Base-by-base conservation (phyloP, 2,797 vertebrate genomes). In the Fistularia tabacaria region DNA sequence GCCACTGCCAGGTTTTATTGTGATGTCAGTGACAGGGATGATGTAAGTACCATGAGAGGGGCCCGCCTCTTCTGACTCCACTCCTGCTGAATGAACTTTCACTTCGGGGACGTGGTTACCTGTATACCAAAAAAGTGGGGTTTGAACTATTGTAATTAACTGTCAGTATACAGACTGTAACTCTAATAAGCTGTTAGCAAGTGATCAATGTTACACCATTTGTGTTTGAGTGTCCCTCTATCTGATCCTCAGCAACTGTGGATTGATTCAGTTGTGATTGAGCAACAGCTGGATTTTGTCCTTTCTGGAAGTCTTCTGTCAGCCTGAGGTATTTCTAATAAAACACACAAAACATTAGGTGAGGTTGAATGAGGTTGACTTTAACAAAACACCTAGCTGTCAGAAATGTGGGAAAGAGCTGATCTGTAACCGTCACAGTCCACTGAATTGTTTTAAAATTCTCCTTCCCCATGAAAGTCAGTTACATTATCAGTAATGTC, bases 241-340 rank as follows among this genome's bases (percentile, higher is more conserved):
- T 41, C 36, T 38, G 36, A 46, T 80, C 42, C 3, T 13, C 44
- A 6, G 37, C 38, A 1, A 13, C 15, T 10, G 42, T 42, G 15
- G 59, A 52, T n/a, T 13, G 10, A 58, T 68, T 77, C 41, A 81
- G 81, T 49, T 86, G 89, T 36, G 88, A 91, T 45, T 88, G 88
- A 0, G 87, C 79, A 6, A 92, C 83, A 0, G 94, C 92, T 0
- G 93, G 92, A 62, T 91, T 90, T 55, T 93, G 86, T 0, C 92
- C 91, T 54, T 74, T 91, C 77, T 94, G 85, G 80, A 96, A 95
- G 74, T 91, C 86, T 13, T 94, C 89, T 3, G 88, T 90, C 25
- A 93, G 89, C 77, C 92, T 91, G 55, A 87, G 76, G 77, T 94
- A 96, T 62, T 86, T 87, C 94, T 95, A 83, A 51, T 1, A 43